Conservation (phyloP, 2,113 vertebrate genomes). For the Sardina pilchardus region DNA sequence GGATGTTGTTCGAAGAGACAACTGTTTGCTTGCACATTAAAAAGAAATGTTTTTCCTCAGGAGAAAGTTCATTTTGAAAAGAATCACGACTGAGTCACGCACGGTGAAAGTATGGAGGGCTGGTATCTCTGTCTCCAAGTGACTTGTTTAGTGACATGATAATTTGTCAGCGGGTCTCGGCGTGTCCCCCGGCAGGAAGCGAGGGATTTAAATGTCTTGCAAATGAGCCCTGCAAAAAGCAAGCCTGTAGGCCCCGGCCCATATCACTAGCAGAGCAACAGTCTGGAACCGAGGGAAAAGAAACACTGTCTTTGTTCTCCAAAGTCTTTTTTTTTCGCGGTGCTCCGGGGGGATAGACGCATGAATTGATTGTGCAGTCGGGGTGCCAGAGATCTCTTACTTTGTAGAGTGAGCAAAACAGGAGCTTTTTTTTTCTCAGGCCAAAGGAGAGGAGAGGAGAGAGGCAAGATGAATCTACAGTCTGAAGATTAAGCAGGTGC, state of each 20-base stretch:
- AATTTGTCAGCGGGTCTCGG: slow-evolving; percentile 28
- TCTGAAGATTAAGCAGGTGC: background rate
- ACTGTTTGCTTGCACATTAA: background rate
- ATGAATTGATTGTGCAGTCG: slow-evolving; percentile 8
- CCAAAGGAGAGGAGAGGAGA: background rate
- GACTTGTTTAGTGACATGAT: slow-evolving; percentile 36
- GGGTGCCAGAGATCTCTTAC: slow-evolving; percentile 3
- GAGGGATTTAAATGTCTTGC: slow-evolving; percentile 25
- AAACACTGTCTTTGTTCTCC: background rate
- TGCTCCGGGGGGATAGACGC: background rate
- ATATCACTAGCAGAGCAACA: background rate
- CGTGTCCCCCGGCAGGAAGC: slow-evolving; percentile 5
- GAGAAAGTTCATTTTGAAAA: background rate
- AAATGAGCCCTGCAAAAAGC: slow-evolving; percentile 1
- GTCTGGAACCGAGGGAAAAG: background rate
- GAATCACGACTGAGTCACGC: background rate
- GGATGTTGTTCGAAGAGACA: background rate
- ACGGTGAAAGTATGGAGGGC: background rate
- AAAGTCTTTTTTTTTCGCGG: background rate
- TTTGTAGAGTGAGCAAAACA: background rate
- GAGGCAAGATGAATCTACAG: background rate
- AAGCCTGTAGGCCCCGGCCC: background rate
- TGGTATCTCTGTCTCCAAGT: background rate
- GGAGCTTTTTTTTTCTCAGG: background rate
- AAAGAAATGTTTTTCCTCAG: background rate